Conservation (phyloP, 1,140 invertebrate genomes). For the Danaus melanippus region DNA sequence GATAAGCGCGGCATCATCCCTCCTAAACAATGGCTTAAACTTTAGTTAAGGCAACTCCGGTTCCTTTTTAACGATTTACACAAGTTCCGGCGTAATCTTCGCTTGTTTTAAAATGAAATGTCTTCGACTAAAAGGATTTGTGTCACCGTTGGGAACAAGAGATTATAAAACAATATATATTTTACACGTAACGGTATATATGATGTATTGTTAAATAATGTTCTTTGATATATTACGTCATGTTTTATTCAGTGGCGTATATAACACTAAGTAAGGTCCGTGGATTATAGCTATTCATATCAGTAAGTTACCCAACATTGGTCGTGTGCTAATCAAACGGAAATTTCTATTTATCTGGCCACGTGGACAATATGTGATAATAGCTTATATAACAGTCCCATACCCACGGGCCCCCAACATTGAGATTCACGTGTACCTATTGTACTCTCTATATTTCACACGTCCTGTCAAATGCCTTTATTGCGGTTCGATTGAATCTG, state of each 20-base stretch:
- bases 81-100: slow-evolving; percentile 53
- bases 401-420: slow-evolving; percentile 18
- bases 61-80: slow-evolving; percentile 46
- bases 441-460: too few relatives aligned
- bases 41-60: slow-evolving; percentile 27
- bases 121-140: slow-evolving; percentile 33
- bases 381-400: slow-evolving; percentile 40
- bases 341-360: slow-evolving; percentile 5
- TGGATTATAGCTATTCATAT: too few relatives aligned
- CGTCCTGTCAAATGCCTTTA: too few relatives aligned
- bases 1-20: slow-evolving; percentile 53
- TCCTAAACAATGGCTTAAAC: slow-evolving; percentile 50
- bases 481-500: too few relatives aligned
- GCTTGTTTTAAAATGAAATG: slow-evolving; percentile 45
- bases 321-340: slow-evolving; percentile 2
- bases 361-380: slow-evolving; percentile 30
- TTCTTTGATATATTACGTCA: too few relatives aligned
- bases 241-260: too few relatives aligned
- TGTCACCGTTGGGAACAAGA: slow-evolving; percentile 23
- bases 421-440: too few relatives aligned
- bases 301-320: too few relatives aligned
- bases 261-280: too few relatives aligned
- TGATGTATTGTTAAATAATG: background rate
- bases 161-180: slow-evolving; percentile 14
- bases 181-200: background rate